Conservation (phyloP, 1,140 invertebrate genomes). For the Drosophila burlai region DNA sequence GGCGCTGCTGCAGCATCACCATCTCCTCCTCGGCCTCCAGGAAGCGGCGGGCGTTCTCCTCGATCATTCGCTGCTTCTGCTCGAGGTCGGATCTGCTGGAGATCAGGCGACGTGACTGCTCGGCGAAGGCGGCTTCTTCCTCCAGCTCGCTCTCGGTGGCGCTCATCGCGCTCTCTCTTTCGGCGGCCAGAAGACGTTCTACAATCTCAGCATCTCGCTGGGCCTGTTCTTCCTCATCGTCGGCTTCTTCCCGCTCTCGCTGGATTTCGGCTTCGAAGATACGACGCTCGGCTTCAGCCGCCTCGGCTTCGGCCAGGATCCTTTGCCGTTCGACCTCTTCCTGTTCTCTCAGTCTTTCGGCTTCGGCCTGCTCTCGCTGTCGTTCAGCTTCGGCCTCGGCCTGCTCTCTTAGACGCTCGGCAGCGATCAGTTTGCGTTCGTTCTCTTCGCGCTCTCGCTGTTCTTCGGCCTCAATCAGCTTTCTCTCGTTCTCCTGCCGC, state of each 20-base stretch:
- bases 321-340: conserved; percentile 23
- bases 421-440: conserved; percentile 44
- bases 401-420: conserved; percentile 31
- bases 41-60: conserved; percentile 77
- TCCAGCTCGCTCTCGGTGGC: conserved; percentile 73
- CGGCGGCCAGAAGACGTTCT: conserved; percentile 63
- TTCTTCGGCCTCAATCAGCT: conserved; percentile 29
- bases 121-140: conserved; percentile 57
- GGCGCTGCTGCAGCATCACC: conserved; percentile 71
- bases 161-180: conserved; percentile 62
- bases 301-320: conserved; percentile 33
- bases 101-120: conserved; percentile 54
- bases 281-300: conserved; percentile 38
- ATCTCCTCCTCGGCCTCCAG: conserved; percentile 82
- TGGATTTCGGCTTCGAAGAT: conserved; percentile 36
- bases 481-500: conserved; percentile 29
- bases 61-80: conserved; percentile 69
- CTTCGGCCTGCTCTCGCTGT: conserved; percentile 34
- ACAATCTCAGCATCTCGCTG: conserved; percentile 67
- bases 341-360: conserved; percentile 17
- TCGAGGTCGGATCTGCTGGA: conserved; percentile 46
- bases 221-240: conserved; percentile 53
- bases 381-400: conserved; percentile 21
- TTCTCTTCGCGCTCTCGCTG: conserved; percentile 34
- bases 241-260: conserved; percentile 17